Evolutionary conservation across 2,797 vertebrate genomes (phyloP).

Genomic region (Adrianichthys oophorus): DNA sequence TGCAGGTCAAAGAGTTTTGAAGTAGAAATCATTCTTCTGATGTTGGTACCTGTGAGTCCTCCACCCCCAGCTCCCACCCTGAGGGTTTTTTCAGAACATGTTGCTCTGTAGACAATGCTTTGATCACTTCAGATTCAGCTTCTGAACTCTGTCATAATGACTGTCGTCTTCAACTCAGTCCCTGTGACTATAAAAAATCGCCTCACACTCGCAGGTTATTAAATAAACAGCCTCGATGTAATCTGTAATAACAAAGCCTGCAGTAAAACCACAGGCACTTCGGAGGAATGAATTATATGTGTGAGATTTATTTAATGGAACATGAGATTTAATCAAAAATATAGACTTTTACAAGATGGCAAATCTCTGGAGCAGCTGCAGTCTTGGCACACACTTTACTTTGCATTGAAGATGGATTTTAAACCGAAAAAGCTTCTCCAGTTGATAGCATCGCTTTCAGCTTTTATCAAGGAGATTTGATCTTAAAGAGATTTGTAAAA

Average conservation of each 20-base stretch:
- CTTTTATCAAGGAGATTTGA: constrained; percentile 15
- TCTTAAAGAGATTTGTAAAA: constrained; percentile 16
- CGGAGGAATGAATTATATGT: constrained; percentile 31
- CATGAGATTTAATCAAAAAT: constrained; percentile 30
- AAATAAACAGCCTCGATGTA: constrained; percentile 51
- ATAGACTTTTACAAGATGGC: constrained; percentile 43
- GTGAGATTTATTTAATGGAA: constrained; percentile 24
- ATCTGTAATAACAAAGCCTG: constrained; percentile 23
- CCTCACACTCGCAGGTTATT: constrained; percentile 40
- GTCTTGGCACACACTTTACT: constrained; percentile 50
- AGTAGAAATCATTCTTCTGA: constrained; percentile 15
- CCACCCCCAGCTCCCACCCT: constrained; percentile 25
- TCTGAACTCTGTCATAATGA: constrained; percentile 54
- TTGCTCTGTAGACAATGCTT: constrained; percentile 32
- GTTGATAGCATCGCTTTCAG: constrained; percentile 32
- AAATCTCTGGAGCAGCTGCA: constrained; percentile 52
- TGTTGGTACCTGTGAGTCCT: constrained; percentile 35
- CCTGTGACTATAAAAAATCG: constrained; percentile 35
- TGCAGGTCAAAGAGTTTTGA: constrained; percentile 39
- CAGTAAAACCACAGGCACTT: constrained; percentile 29
- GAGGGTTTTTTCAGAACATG: constrained; percentile 30
- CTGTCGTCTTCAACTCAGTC: constrained; percentile 50
- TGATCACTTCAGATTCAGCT: constrained; percentile 67
- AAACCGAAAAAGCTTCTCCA: constrained; percentile 28
- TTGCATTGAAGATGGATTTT: constrained; percentile 56